Percentiles rank a stretch among this genome's conserved stretches.
Conservation (phyloP, 2,113 vertebrate genomes). For the Planiliza haematocheilus region DNA sequence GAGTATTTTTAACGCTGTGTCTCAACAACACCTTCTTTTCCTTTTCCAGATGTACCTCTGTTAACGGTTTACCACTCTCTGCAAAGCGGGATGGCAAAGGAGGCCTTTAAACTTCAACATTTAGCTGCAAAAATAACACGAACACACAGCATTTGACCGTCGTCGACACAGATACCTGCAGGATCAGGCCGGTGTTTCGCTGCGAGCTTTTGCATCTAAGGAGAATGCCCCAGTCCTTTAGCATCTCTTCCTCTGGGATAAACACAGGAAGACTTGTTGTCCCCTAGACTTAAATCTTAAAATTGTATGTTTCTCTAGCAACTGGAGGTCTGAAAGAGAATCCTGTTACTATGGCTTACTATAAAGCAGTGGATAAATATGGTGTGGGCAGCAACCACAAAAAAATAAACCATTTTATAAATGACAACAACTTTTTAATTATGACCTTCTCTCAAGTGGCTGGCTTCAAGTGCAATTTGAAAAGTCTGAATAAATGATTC, state of each 20-base stretch:
- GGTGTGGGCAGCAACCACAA: not conserved
- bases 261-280: not conserved
- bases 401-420: not conserved
- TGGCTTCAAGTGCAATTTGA: not conserved
- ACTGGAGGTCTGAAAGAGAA: too few relatives aligned
- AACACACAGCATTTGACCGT: not conserved
- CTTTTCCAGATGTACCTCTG: constrained; percentile 24
- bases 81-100: constrained; percentile 31
- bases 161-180: not conserved
- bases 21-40: constrained; percentile 47
- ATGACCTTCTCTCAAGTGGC: too few relatives aligned
- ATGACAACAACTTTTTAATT: not conserved
- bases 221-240: not conserved
- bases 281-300: not conserved
- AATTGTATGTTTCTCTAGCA: not conserved
- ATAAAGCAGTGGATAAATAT: not conserved
- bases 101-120: constrained; percentile 12
- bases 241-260: not conserved
- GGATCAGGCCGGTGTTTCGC: not conserved
- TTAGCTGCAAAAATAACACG: constrained; percentile 35
- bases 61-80: constrained; percentile 45
- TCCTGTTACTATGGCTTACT: not conserved
- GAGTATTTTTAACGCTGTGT: constrained; percentile 69
- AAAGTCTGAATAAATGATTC: not conserved
- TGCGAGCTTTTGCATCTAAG: not conserved